Evolutionary conservation across 2,888 invertebrate species (phyloP), one percentile per base, ranked within the genome.

Genomic region (Patella pellucida): DNA sequence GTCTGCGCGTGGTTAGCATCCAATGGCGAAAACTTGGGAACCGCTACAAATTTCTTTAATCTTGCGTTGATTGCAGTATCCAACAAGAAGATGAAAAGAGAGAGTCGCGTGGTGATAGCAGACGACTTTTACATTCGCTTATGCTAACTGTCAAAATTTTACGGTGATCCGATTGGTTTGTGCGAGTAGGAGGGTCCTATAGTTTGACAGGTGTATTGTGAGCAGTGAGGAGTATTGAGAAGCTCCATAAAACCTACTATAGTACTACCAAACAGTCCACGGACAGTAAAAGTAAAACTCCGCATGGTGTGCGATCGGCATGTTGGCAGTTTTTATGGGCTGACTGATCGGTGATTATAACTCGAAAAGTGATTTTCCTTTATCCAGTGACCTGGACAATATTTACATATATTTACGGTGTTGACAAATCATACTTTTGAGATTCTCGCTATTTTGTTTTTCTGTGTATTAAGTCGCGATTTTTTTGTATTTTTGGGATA

Each of bases 91-190:
- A 62, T 62, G 62, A 23, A 62, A 62, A 62, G 23, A 23, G 23
- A 62, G 11, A 23, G 19, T 62, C 62, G 23, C 62, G 62, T 62
- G 62, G 62, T 62, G 19, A 23, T 19, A 62, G 62, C 62, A 62
- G 62, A 62, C 62, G 62, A 62, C 23, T 62, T 62, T 62, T 23
- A 19, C 19, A 23, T 62, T 62, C 23, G 11, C 62, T 23, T 23
- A 62, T 62, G 41, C 41, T 62, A 62, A 62, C 62, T 62, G 62
- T 62, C 62, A 62, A 62, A 41, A 23, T 62, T n/a, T 62, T 62
- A 62, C 62, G 23, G 62, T 62, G 62, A 62, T 62, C 23, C 23
- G 62, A 62, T 62, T 62, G 62, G 62, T 62, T 41, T 19, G 62
- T 62, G 19, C 23, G 23, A 62, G 62, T 19, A 62, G 62, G 62